Percentiles rank a stretch among this genome's conserved stretches.
Conservation (phyloP, 2,888 invertebrate species). For the Emmelina monodactyla region DNA sequence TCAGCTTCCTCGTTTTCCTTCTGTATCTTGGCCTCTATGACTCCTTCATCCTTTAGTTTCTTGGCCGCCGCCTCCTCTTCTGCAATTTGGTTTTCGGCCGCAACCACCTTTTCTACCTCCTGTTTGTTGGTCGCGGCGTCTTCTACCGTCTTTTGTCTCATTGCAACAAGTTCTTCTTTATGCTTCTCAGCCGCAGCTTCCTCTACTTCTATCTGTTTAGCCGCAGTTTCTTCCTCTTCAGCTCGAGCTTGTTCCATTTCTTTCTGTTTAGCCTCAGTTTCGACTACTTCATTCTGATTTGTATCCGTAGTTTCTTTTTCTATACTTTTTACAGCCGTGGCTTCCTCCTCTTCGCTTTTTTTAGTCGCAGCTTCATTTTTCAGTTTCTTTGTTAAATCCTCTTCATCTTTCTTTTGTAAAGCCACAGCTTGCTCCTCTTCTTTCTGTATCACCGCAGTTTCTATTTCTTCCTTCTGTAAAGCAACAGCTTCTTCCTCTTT, state of each 20-base stretch:
- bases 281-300: slow-evolving; percentile 22
- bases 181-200: slow-evolving; percentile 14
- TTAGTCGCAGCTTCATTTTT: background rate
- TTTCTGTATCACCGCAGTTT: background rate
- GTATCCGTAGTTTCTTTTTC: background rate
- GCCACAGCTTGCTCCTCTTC: slow-evolving; percentile 8
- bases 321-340: background rate
- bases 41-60: slow-evolving; percentile 7
- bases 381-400: background rate
- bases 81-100: too few relatives aligned
- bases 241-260: slow-evolving; percentile 10
- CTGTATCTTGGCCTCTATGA: slow-evolving; percentile 3
- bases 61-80: too few relatives aligned
- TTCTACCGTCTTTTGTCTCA: too few relatives aligned
- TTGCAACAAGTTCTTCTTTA: slow-evolving; percentile 4
- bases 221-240: slow-evolving; percentile 16
- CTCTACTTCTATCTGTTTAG: slow-evolving; percentile 12
- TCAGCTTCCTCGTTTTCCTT: too few relatives aligned
- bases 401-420: background rate
- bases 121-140: too few relatives aligned
- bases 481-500: slow-evolving; percentile 8
- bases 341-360: background rate
- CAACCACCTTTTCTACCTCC: slow-evolving; percentile 3
- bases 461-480: background rate
- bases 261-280: slow-evolving; percentile 28